Evolutionary conservation across 1,140 invertebrate species (phyloP).

Genomic region (Calycopis cecrops): DNA sequence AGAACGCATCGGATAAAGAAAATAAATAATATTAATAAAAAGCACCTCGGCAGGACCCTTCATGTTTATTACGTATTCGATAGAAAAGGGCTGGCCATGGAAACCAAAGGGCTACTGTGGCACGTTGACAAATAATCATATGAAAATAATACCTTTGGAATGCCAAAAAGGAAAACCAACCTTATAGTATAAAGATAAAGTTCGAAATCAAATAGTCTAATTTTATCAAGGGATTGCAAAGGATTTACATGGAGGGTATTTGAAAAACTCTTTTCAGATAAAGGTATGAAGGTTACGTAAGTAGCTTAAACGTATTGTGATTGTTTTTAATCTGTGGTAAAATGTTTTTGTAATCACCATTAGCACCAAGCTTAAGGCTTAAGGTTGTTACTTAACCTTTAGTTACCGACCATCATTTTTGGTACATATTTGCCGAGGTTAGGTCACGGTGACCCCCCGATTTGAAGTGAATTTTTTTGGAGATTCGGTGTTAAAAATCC

Average conservation of each 20-base stretch:
- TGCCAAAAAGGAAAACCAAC: neutral
- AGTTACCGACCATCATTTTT: too few relatives aligned
- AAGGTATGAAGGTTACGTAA: constrained; percentile 1
- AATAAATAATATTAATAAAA: constrained; percentile 8
- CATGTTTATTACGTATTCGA: constrained; percentile 2
- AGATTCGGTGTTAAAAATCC: too few relatives aligned
- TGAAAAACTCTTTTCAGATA: constrained; percentile 4
- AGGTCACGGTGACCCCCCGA: too few relatives aligned
- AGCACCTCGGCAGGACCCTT: neutral
- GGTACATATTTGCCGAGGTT: too few relatives aligned
- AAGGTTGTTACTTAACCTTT: neutral
- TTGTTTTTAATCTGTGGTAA: neutral
- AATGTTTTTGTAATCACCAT: constrained; percentile 3
- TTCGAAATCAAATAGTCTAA: neutral
- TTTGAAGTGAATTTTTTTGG: too few relatives aligned
- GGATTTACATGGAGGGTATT: neutral
- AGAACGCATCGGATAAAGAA: neutral
- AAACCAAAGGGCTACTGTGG: constrained; percentile 8
- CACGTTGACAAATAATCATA: constrained; percentile 9
- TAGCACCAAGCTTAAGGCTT: neutral
- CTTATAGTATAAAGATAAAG: neutral
- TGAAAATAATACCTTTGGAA: neutral
- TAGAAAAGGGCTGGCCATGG: constrained; percentile 1
- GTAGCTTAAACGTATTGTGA: neutral
- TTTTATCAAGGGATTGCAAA: neutral